phyloP scores from a whole-genome alignment of 2,888 invertebrate species.

The Psylliodes chrysocephalus region DNA sequence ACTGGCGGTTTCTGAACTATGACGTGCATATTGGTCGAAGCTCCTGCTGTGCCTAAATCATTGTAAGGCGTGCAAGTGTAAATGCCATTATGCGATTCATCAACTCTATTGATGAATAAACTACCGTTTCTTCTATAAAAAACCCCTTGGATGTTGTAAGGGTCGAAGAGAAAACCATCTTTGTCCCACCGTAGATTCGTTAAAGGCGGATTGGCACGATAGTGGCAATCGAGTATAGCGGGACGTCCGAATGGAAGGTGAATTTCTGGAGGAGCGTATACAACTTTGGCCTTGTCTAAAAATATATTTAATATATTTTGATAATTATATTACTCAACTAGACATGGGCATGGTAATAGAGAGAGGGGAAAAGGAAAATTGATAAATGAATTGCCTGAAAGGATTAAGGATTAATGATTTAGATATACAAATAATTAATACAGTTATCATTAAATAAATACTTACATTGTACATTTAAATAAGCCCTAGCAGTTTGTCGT shows the following conservation, averaged over 20 bases:
- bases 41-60: slow-evolving; percentile 84
- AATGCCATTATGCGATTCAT: slow-evolving; percentile 84
- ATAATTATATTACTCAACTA: no score
- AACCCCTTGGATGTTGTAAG: slow-evolving; percentile 88
- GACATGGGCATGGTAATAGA: no score
- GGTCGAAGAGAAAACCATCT: slow-evolving; percentile 90
- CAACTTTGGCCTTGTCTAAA: slow-evolving; percentile 89
- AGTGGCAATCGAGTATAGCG: slow-evolving; percentile 89
- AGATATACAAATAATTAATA: no score
- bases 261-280: slow-evolving; percentile 86
- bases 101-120: slow-evolving; percentile 78
- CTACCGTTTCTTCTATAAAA: slow-evolving; percentile 81
- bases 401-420: no score
- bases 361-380: no score
- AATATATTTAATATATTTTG: no score
- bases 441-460: slow-evolving; percentile 47
- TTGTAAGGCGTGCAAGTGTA: slow-evolving; percentile 95
- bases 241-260: slow-evolving; percentile 85
- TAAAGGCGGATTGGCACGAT: slow-evolving; percentile 90
- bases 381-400: no score
- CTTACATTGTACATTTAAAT: slow-evolving; percentile 93
- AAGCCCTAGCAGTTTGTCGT: slow-evolving; percentile 84
- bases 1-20: slow-evolving; percentile 87
- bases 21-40: slow-evolving; percentile 85
- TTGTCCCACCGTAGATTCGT: slow-evolving; percentile 93